Evolutionary conservation across 2,113 vertebrate genomes (phyloP), one percentile per base, ranked within the genome.

Genomic region (Collichthys lucidus): DNA sequence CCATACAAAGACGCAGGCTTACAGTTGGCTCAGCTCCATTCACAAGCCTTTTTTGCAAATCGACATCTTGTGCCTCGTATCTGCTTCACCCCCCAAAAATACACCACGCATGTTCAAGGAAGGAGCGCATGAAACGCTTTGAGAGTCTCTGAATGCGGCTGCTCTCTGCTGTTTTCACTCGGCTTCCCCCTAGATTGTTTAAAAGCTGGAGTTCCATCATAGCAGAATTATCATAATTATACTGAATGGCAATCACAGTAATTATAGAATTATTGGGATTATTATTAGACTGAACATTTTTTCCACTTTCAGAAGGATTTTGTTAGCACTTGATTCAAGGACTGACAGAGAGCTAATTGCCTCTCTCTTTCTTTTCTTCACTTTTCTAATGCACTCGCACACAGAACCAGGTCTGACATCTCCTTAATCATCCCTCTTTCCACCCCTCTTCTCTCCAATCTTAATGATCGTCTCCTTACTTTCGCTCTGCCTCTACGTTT

Each of bases 261-360:
- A 81, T 87, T 74, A 77, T 44, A 44, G 60, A 80, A 83, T 87
- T 72, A 79, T 71, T 74, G 19, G 16, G 35, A 70, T 66, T 52
- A 83, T 82, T 85, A 88, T 71, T 69, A 74, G 20, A 73, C 46
- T 24, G 60, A 86, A 77, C 74, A 74, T 67, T 53, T 77, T 29
- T 31, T n/a, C n/a, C 44, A 3, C 50, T 71, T 6, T 17, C 14
- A 42, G 42, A 71, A 52, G n/a, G 12, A 84, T 31, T 49, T 59
- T 74, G 52, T 70, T 26, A 11, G 40, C 29, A 53, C 68, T 80
- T 44, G 15, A 61, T 70, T 80, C 29, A n/a, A 83, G 56, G 40
- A 62, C 77, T 74, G 69, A 60, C 59, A 40, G 19, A 29, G 5
- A 53, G 10, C 46, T 75, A 40, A 62, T 62, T 70, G 62, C 60